Conservation (phyloP, 2,113 vertebrate species). For the Gopherus flavomarginatus region DNA sequence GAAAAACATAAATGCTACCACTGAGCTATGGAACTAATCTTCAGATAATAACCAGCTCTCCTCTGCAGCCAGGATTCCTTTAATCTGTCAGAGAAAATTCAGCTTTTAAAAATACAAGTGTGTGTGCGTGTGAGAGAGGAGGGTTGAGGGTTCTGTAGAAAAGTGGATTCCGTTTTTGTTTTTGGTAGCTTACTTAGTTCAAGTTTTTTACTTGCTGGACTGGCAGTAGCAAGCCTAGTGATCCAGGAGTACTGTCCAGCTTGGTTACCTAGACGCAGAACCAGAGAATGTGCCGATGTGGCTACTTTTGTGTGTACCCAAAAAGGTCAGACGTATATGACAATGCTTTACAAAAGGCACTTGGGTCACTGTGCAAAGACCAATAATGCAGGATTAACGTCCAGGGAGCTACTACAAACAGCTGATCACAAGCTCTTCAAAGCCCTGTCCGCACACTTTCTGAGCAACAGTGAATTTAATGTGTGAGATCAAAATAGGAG, state of each 20-base stretch:
- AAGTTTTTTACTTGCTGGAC: background rate
- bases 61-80: background rate
- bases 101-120: background rate
- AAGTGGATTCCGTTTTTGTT: background rate
- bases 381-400: accelerated
- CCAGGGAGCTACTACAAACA: background rate
- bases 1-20: accelerated
- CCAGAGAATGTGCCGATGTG: background rate
- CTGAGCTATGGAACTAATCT: background rate
- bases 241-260: accelerated
- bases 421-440: background rate
- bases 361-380: background rate
- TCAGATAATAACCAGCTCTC: background rate
- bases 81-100: accelerated
- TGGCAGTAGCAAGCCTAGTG: background rate
- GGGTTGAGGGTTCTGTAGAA: background rate
- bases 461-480: background rate
- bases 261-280: background rate
- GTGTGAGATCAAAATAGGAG: background rate
- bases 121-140: too few relatives aligned
- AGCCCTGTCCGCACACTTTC: background rate
- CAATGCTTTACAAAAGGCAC: background rate
- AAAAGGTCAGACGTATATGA: accelerated
- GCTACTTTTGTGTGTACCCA: background rate
- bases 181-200: background rate